Evolutionary conservation across 2,113 vertebrate species (phyloP), one percentile per base, ranked within the genome.

Genomic region (Struthio camelus): DNA sequence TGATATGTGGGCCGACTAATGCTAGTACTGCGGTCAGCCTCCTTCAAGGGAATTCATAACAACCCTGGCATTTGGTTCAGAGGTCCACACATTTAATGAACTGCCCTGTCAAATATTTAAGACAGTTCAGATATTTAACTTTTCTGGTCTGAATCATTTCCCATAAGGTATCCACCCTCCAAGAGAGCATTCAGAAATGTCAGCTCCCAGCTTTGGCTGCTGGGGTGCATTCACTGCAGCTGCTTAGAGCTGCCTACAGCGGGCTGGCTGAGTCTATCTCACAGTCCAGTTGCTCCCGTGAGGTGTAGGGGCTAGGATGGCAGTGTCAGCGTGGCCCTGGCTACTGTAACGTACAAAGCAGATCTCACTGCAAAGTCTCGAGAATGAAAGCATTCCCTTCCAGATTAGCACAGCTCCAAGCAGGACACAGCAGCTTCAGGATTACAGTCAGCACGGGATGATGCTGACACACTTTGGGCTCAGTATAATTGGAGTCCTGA

Each of bases 191-290:
- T 32, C 40, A 0, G 69, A 69, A 80, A 61, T n/a, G 46, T 25
- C 70, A 13, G 53, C 46, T 42, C 38, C 34, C 42, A 28, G 58
- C 9, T 30, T 24, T 1, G 9, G 48, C 24, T 38, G 48, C n/a
- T 20, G 24, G n/a, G 34, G 10, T 34, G 2, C 80, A 40, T 73
- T 67, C 54, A 44, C 54, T 2, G 6, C 58, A 8, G 64, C 44
- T 10, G 70, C 64, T 42, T 3, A 14, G 7, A 0, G 34, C 38
- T 15, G 54, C 76, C 34, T 32, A 0, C 7, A 34, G 62, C 15
- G 1, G 0, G 6, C 17, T 64, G 1, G 0, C 64, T 1, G 3
- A 28, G 46, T 53, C 54, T 15, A 65, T 12, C 72, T 23, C 0
- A 1, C 30, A 10, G 72, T 11, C 66, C 71, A 7, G 59, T 66